Conservation (phyloP, 2,113 vertebrate genomes). For the Mobula birostris region DNA sequence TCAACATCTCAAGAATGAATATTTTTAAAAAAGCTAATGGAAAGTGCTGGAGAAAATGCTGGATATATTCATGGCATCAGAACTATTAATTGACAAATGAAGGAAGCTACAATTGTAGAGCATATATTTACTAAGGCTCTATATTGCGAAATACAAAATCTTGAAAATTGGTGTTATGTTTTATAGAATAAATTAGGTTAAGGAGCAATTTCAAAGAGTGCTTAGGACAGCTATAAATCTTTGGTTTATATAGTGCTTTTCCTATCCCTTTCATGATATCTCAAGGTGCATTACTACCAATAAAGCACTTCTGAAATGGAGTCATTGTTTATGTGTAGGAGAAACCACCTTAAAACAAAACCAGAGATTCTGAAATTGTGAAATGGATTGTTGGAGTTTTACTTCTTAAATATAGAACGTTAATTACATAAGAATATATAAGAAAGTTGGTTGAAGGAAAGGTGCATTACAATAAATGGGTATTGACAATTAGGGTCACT, state of each 20-base stretch:
- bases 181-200: not conserved
- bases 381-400: not conserved
- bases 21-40: not conserved
- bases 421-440: not conserved
- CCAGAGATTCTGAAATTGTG: not conserved
- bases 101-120: not conserved
- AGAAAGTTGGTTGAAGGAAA: not conserved
- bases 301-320: no score
- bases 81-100: no score
- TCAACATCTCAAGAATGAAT: not conserved
- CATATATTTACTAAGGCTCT: not conserved
- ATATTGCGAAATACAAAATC: not conserved
- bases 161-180: not conserved
- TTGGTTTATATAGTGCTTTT: no score
- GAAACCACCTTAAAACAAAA: not conserved
- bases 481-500: not conserved
- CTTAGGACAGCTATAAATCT: not conserved
- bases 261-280: no score
- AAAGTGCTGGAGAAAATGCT: no score
- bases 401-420: not conserved
- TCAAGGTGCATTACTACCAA: no score
- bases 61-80: no score
- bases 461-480: not conserved
- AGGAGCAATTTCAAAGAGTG: not conserved
- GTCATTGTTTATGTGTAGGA: no score